Percentiles rank a stretch among this genome's conserved stretches.
phyloP scores from a whole-genome alignment of 30 jellyfish, hydroid and myxozoan species.

The Cassiopea andromeda region DNA sequence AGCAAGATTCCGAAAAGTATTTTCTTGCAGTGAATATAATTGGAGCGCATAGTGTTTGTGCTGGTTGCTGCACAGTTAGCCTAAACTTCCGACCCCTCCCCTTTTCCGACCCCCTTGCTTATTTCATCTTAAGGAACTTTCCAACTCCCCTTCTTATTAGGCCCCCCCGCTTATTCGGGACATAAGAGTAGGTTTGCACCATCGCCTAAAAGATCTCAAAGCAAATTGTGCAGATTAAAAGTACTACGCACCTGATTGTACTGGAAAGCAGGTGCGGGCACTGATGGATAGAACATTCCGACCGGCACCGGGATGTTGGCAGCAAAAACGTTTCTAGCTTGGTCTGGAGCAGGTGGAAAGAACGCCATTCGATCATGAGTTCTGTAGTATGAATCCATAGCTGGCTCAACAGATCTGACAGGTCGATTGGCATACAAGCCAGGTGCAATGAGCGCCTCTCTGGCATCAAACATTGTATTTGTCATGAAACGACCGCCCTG shows the following conservation, averaged over 20 bases:
- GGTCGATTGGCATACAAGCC: slow-evolving; percentile 97
- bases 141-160: too few species aligned
- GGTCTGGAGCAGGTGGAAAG: slow-evolving; percentile 99
- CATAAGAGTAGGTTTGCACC: background rate
- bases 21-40: too few species aligned
- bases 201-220: background rate
- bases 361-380: slow-evolving; percentile 98
- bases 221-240: background rate
- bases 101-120: too few species aligned
- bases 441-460: slow-evolving; percentile 98
- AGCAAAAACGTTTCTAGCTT: slow-evolving; percentile 97
- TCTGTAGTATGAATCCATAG: slow-evolving; percentile 94
- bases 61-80: too few species aligned
- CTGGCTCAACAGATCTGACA: slow-evolving; percentile 95
- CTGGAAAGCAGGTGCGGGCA: slow-evolving; percentile 97
- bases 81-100: too few species aligned
- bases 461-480: slow-evolving; percentile 96
- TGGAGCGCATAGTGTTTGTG: too few species aligned
- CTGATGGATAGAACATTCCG: slow-evolving; percentile 96
- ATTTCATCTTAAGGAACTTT: too few species aligned
- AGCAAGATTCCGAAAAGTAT: too few species aligned
- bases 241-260: slow-evolving; percentile 74
- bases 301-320: slow-evolving; percentile 97
- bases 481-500: slow-evolving; percentile 99
- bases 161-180: background rate